Base-by-base conservation (phyloP, 2,113 vertebrate genomes). In the Pontoporia blainvillei region DNA sequence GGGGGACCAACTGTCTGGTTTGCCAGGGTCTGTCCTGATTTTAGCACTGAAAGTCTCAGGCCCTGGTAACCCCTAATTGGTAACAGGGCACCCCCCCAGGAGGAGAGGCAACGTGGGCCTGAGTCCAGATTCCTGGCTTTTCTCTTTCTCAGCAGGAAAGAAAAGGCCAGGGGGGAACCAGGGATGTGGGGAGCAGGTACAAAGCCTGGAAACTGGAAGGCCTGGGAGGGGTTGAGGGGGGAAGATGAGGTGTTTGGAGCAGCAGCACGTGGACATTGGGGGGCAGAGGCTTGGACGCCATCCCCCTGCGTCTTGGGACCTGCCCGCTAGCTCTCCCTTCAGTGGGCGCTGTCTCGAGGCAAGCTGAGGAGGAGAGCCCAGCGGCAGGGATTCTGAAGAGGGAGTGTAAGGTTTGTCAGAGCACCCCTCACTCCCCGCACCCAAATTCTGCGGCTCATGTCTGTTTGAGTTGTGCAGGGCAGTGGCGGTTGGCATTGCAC, bases 201-300 rank as follows among this genome's bases (percentile, higher is more conserved):
- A 23, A 15, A 69, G 52, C 62, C 44, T 3, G 6, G 34, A 23
- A 21, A 2, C 0, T 8, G 69, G 34, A 57, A 39, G 52, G 8
- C 41, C 39, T n/a, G 44, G n/a, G 39, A 84, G 57, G 9, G 7
- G 61, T 5, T 0, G 5, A 41, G 36, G 61, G 8, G 13, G 46
- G 49, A 11, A 44, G 81, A 17, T 1, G 34, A 1, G 31, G 54
- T 2, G 4, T n/a, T 12, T 5, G 31, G 23, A 8, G 3, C 12
- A 20, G 17, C 44, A 20, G 76, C 4, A 5, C 0, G 3, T 13
- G 2, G 8, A 23, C 9, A 3, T 31, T 15, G 31, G 0, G 0
- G 18, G 36, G 69, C 4, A 3, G 14, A 57, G 7, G 11, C 29
- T 39, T 20, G 8, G 8, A 31, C 13, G 4, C 27, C 21, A 57